phyloP scores from a whole-genome alignment of 2,888 invertebrate genomes.

The Stenchaetothrips biformis region DNA sequence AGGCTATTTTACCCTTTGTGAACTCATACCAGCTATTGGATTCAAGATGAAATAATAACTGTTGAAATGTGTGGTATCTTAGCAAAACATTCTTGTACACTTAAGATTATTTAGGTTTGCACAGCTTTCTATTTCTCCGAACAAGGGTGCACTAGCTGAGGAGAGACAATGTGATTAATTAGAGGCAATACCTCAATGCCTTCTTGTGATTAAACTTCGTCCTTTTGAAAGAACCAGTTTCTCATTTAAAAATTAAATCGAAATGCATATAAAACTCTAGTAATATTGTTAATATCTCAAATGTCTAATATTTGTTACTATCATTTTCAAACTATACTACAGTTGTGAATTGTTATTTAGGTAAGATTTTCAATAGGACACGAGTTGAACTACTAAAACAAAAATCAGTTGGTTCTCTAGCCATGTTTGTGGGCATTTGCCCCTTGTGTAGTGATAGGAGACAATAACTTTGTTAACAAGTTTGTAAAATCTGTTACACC shows the following conservation, averaged over 20 bases:
- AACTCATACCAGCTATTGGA: neutral
- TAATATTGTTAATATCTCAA: neutral
- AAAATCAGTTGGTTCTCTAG: neutral
- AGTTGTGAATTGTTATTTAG: neutral
- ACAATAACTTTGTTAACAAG: neutral
- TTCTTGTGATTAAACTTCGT: neutral
- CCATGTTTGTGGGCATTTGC: neutral
- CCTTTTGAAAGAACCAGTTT: neutral
- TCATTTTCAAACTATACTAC: neutral
- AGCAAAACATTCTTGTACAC: neutral
- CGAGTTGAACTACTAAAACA: neutral
- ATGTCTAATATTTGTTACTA: neutral
- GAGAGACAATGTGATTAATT: neutral
- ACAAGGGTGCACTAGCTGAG: neutral
- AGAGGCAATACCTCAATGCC: neutral
- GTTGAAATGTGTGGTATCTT: neutral
- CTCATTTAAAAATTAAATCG: neutral
- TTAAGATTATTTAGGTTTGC: neutral
- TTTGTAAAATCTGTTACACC: neutral
- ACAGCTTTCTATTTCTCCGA: neutral
- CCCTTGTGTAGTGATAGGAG: neutral
- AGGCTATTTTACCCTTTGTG: neutral
- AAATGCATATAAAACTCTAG: neutral
- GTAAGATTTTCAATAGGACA: neutral
- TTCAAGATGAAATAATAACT: neutral